A percentile compares a stretch with the other conserved stretches of the same genome.
Evolutionary conservation across 2,888 invertebrate genomes (phyloP).

Genomic region (Neocrepidodera transversa): DNA sequence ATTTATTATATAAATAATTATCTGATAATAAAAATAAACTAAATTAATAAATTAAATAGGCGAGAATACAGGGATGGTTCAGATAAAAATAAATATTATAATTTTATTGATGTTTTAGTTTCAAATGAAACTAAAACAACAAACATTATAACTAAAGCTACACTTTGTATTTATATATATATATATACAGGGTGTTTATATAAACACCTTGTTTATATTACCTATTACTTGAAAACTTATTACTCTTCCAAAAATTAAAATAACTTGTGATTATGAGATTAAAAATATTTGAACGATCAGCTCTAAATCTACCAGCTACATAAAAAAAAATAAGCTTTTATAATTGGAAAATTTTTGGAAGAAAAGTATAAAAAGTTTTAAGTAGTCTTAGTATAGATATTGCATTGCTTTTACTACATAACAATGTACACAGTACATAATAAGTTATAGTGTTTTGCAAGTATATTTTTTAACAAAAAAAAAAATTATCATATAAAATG

Average conservation of each 20-base stretch:
- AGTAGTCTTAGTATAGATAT: slow-evolving; percentile 17
- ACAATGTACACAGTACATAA: slow-evolving; percentile 59
- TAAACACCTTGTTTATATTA: background rate
- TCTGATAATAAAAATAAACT: slow-evolving; percentile 3
- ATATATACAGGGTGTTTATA: slow-evolving; percentile 4
- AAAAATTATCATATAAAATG: too few relatives aligned
- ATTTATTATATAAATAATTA: slow-evolving; percentile 4
- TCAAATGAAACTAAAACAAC: slow-evolving; percentile 14
- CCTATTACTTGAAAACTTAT: too few relatives aligned
- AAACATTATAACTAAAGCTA: slow-evolving; percentile 7
- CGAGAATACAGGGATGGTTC: slow-evolving; percentile 1
- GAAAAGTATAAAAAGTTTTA: background rate
- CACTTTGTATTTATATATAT: background rate
- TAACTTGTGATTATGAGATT: too few relatives aligned
- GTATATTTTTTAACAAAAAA: too few relatives aligned
- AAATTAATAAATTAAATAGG: slow-evolving; percentile 10
- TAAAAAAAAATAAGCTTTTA: too few relatives aligned
- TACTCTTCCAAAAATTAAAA: background rate
- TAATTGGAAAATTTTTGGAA: too few relatives aligned
- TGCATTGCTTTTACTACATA: slow-evolving; percentile 34
- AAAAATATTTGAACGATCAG: too few relatives aligned
- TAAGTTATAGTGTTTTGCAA: background rate
- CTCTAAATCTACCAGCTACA: too few relatives aligned
- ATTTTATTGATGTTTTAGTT: slow-evolving; percentile 3
- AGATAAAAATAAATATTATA: slow-evolving; percentile 1